Evolutionary conservation across 2,797 vertebrate genomes (phyloP).

Genomic region (Chaetophractus vellerosus): DNA sequence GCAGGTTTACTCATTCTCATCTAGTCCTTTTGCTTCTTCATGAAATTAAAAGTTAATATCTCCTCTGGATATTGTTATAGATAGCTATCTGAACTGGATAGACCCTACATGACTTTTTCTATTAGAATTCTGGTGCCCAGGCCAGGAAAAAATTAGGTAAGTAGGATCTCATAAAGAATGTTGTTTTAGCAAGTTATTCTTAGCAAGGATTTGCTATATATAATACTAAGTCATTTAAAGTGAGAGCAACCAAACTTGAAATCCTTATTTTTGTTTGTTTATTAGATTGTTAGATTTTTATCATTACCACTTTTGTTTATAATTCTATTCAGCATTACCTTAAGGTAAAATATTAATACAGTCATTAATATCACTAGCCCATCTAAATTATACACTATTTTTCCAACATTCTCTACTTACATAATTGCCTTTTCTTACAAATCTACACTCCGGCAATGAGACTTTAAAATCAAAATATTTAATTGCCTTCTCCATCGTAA

Average conservation of each 20-base stretch:
- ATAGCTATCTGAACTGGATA: neutral
- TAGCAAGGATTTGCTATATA: rapidly evolving
- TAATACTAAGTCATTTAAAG: too few species aligned
- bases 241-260: neutral
- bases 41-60: rapidly evolving
- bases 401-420: neutral
- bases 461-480: neutral
- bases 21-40: neutral
- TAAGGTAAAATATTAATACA: too few species aligned
- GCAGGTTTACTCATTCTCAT: rapidly evolving
- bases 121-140: neutral
- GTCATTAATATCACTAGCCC: rapidly evolving
- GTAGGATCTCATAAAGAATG: rapidly evolving
- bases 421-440: neutral
- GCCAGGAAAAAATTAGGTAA: neutral
- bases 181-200: neutral
- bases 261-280: neutral
- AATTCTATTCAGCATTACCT: neutral
- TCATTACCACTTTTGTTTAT: neutral
- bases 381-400: too few species aligned
- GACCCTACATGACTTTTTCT: neutral
- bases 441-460: rapidly evolving
- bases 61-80: neutral
- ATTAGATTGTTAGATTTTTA: neutral
- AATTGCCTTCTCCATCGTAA: neutral